These are phyloP conservation scores for Pseudotriccus pelzelni DNA, from an alignment of 2,797 vertebrate genomes.

Conservation along the genomic window DNA sequence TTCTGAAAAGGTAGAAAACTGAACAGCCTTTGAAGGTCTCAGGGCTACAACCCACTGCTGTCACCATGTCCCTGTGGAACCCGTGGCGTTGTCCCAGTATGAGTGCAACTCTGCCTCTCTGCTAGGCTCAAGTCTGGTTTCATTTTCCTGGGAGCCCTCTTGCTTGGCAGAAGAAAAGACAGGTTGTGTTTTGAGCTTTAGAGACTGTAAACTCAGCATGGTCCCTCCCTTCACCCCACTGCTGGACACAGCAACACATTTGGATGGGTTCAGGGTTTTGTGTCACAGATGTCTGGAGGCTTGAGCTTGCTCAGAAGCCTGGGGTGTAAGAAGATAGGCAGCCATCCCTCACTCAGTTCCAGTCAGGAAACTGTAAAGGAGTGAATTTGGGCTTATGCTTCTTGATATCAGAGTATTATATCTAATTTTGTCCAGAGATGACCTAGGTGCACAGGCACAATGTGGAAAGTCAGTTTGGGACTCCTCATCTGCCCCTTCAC, in stretches of 20 bases:
- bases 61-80: not conserved
- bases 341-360: not conserved
- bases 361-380: not conserved
- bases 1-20: not conserved
- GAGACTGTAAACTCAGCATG: not conserved
- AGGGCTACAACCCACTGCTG: rapidly evolving
- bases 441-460: not conserved
- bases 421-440: not conserved
- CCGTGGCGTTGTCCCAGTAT: not conserved
- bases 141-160: not conserved
- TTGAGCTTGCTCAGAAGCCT: not conserved
- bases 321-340: not conserved
- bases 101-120: not conserved
- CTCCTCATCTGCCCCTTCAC: not conserved
- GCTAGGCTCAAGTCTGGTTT: not conserved
- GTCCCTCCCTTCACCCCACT: not conserved
- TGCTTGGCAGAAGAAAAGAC: not conserved
- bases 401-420: not conserved
- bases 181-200: not conserved
- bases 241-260: not conserved
- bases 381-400: not conserved
- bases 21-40: not conserved
- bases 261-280: not conserved
- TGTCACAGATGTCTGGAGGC: not conserved
- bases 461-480: not conserved